Base-by-base conservation (phyloP, 2,888 invertebrate species). In the Lithophane semibrunnea region DNA sequence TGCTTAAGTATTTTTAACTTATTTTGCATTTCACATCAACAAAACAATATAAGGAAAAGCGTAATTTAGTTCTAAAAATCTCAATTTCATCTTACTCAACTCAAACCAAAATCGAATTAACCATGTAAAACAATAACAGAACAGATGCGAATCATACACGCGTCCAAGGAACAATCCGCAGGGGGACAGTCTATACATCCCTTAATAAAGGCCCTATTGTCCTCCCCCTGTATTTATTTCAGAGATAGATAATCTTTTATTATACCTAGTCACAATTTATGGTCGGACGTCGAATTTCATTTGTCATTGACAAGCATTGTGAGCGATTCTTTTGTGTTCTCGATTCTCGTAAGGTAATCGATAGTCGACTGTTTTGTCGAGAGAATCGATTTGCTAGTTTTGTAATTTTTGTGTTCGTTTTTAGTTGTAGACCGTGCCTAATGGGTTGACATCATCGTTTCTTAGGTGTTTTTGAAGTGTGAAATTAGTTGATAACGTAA, bases 161-260 rank as follows among this genome's bases (percentile, higher is more conserved):
- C 83, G 69, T 73, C 63, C 60, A 75, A 72, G 65, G 49, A 72
- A 65, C 82, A 66, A 61, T 63, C 37, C 66, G 67, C 72, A 67
- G 73, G 86, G 90, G 88, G 78, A 88, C 83, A 88, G 68, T 84
- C 88, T 89, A 91, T 87, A 90, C 91, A 89, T 90, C 91, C 91
- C 90, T 92, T 94, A 94, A 95, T 95, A 96, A 95, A 94, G 94
- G 91, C 80, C 90, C 94, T 91, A 95, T 96, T 96, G 95, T 95
- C 89, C 92, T 94, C 92, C 94, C 95, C 95, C 94, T 88, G 92
- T 94, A 95, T 95, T 94, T 95, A 95, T 96, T 95, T 93, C 94
- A 91, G 90, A 92, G 91, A 94, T 91, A 94, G 95, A 96, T 96
- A 95, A 96, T 96, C 94, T 95, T 95, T 95, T 96, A 94, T 94